Evolutionary conservation across 2,888 invertebrate species (phyloP), one percentile per base, ranked within the genome.

Genomic region (Synergus gifuensis): DNA sequence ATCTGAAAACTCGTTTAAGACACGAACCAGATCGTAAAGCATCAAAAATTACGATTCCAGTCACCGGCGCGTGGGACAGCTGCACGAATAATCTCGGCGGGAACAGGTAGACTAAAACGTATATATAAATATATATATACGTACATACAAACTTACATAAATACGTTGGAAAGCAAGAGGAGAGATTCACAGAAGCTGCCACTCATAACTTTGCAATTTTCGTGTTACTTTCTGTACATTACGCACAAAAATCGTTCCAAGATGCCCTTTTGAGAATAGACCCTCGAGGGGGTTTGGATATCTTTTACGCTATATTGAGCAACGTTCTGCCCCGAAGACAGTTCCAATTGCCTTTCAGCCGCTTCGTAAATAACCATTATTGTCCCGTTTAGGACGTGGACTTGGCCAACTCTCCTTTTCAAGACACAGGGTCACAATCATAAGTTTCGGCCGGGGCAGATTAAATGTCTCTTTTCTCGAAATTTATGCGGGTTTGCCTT

Each of bases 331-430:
- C 77, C 76, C 64, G 83, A 82, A 83, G 83, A 85, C 83, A 85
- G 77, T 85, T 80, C 76, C 63, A 77, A 78, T 86, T 81, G 78
- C 82, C 46, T 85, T 85, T 84, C 84, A 84, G 80, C 69, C 76
- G 84, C 82, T 87, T 85, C 87, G 85, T 88, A 89, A 89, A 88
- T 88, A 87, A 84, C 88, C 85, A 86, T 88, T 88, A 89, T 87
- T 88, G 86, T 88, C 83, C 83, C 81, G 81, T 85, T 87, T 83
- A 12, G 67, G 54, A 36, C 12, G 49, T 58, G 44, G 63, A 62
- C 78, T 67, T 76, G 81, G 77, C 77, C 58, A 76, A 76, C 46
- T 79, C 63, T 77, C 73, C 60, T 46, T 60, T 60, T 60, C 60
- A 22, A 60, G 22, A 11, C 60, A 60, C 22, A 22, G 60, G 22